Conservation (phyloP, 2,797 vertebrate genomes). For the Anguilla megastoma region DNA sequence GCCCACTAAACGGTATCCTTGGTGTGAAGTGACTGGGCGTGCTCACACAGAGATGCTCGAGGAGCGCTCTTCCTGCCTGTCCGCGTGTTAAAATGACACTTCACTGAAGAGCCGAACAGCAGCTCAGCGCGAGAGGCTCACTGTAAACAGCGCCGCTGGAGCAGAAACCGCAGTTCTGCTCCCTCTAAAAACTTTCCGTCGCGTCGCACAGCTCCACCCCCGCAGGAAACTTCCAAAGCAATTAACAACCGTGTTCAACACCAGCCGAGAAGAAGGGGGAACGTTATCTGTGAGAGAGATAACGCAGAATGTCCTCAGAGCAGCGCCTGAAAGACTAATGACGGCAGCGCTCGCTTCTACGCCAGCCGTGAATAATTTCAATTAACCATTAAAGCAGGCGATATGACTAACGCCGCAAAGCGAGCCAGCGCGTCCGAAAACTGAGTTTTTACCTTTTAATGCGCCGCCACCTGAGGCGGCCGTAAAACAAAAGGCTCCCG, state of each 20-base stretch:
- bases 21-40: neutral
- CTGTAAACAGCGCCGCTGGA: neutral
- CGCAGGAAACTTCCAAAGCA: slow-evolving; percentile 3
- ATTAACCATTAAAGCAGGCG: neutral
- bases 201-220: neutral
- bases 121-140: neutral
- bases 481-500: slow-evolving; percentile 21
- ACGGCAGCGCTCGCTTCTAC: neutral
- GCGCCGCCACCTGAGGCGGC: neutral
- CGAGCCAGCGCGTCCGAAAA: neutral
- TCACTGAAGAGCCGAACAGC: neutral
- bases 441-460: neutral
- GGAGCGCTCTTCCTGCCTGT: neutral
- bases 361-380: slow-evolving; percentile 1
- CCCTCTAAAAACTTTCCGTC: neutral
- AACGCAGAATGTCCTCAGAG: neutral
- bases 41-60: neutral
- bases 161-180: neutral
- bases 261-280: neutral
- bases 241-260: neutral
- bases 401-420: neutral
- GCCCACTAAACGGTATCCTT: neutral
- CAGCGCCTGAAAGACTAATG: neutral
- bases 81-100: neutral
- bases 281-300: neutral